Evolutionary conservation across 2,888 invertebrate genomes (phyloP).

Genomic region (Mythimna loreyi): DNA sequence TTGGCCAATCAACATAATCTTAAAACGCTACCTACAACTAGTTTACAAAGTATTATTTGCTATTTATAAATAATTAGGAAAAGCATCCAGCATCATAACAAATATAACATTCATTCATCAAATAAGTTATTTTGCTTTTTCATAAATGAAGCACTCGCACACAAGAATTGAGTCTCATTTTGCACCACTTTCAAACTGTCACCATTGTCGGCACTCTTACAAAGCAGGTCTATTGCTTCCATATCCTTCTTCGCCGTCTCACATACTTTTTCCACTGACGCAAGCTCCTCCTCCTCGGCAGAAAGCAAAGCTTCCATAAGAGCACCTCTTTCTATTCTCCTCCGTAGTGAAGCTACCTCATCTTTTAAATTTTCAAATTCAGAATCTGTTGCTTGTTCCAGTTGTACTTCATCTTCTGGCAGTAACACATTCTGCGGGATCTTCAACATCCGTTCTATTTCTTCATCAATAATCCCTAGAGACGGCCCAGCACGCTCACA

Average conservation of each 20-base stretch:
- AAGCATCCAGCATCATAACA: slow-evolving; percentile 32
- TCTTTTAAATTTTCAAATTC: slow-evolving; percentile 81
- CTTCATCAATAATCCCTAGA: slow-evolving; percentile 79
- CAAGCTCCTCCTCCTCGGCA: slow-evolving; percentile 82
- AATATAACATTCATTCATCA: slow-evolving; percentile 35
- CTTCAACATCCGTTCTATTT: slow-evolving; percentile 81
- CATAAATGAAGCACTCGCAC: slow-evolving; percentile 78
- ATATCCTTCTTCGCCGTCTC: slow-evolving; percentile 84
- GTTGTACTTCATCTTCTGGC: slow-evolving; percentile 84
- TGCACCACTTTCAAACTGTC: slow-evolving; percentile 73
- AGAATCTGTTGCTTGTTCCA: slow-evolving; percentile 77
- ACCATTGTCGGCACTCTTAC: slow-evolving; percentile 72
- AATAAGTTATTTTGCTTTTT: slow-evolving; percentile 64
- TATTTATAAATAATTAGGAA: neutral
- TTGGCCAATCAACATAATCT: no score
- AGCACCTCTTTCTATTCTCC: slow-evolving; percentile 82
- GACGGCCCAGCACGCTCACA: slow-evolving; percentile 83
- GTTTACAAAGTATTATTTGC: neutral
- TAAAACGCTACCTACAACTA: neutral
- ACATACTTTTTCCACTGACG: slow-evolving; percentile 80
- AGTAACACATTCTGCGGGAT: slow-evolving; percentile 84
- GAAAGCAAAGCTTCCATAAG: slow-evolving; percentile 83
- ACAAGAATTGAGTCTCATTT: slow-evolving; percentile 77
- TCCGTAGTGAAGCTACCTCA: slow-evolving; percentile 78
- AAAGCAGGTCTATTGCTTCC: slow-evolving; percentile 80